phyloP scores from a whole-genome alignment of 2,888 invertebrate species.

The Chorisops tibialis region DNA sequence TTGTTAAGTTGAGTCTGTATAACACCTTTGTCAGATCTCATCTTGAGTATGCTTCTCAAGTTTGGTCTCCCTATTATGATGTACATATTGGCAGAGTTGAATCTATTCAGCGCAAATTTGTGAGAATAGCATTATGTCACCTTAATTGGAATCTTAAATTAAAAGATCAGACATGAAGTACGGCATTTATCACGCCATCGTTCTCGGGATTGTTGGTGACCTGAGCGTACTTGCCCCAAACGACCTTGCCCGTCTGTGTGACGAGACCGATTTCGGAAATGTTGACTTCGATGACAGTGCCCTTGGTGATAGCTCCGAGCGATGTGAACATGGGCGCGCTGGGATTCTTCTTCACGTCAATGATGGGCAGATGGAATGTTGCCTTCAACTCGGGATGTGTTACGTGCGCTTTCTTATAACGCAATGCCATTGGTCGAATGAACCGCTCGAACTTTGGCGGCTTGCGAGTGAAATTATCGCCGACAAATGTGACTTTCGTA shows the following conservation, averaged over 20 bases:
- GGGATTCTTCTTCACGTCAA: slow-evolving; percentile 99
- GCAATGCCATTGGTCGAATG: slow-evolving; percentile 93
- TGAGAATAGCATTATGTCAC: no score
- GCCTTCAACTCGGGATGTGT: slow-evolving; percentile 99
- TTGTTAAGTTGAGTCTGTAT: no score
- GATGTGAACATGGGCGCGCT: slow-evolving; percentile 96
- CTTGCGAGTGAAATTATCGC: slow-evolving; percentile 97
- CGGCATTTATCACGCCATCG: slow-evolving; percentile 99
- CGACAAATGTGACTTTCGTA: slow-evolving; percentile 96
- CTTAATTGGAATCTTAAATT: slow-evolving; percentile 6
- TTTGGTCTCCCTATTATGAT: no score
- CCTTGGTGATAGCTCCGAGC: slow-evolving; percentile 97
- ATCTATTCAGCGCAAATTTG: no score
- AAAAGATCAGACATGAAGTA: slow-evolving; percentile 50
- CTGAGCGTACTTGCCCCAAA: slow-evolving; percentile 99
- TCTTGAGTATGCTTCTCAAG: no score
- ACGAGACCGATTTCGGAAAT: slow-evolving; percentile 98
- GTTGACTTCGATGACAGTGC: slow-evolving; percentile 96
- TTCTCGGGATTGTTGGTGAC: slow-evolving; percentile 99
- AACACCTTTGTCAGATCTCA: no score
- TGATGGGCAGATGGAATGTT: slow-evolving; percentile 94
- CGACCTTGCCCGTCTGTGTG: slow-evolving; percentile 97
- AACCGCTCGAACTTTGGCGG: slow-evolving; percentile 99
- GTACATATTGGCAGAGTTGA: no score
- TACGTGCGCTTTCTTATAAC: slow-evolving; percentile 97